These are phyloP conservation scores for Ischnus inquisitorius DNA, from an alignment of 2,888 invertebrate species.

Conservation along the genomic window DNA sequence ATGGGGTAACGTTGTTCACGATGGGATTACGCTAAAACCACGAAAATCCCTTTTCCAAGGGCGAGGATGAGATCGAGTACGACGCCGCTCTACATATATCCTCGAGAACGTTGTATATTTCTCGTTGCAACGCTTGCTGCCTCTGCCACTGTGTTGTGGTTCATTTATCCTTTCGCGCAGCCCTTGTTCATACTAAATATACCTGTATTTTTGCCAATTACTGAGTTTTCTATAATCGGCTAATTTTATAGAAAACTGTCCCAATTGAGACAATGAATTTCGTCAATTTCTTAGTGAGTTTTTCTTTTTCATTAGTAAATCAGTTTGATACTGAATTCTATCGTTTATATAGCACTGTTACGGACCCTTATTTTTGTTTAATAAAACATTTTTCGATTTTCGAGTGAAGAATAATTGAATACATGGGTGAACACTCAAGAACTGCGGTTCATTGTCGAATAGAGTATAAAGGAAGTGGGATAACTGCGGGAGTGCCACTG, in stretches of 20 bases:
- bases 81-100: conserved; percentile 7
- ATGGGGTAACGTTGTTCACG: conserved; percentile 78
- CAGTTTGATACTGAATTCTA: too few species aligned
- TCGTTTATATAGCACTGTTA: too few species aligned
- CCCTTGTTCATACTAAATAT: background rate
- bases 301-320: too few species aligned
- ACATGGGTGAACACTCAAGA: conserved; percentile 21
- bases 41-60: conserved; percentile 73
- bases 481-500: conserved; percentile 3
- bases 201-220: background rate
- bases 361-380: background rate
- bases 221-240: background rate
- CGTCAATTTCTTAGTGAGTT: background rate
- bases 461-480: conserved; percentile 27
- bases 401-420: background rate
- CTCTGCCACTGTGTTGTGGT: conserved; percentile 5
- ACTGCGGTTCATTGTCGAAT: background rate
- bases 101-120: background rate
- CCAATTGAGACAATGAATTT: background rate
- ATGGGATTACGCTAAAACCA: conserved; percentile 79
- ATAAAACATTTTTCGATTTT: conserved; percentile 1
- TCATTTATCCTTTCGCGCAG: conserved; percentile 6
- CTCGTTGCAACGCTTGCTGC: conserved; percentile 36
- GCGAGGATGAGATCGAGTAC: conserved; percentile 67
- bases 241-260: background rate